Evolutionary conservation across 2,113 vertebrate species (phyloP).

Genomic region (Pollachius pollachius): DNA sequence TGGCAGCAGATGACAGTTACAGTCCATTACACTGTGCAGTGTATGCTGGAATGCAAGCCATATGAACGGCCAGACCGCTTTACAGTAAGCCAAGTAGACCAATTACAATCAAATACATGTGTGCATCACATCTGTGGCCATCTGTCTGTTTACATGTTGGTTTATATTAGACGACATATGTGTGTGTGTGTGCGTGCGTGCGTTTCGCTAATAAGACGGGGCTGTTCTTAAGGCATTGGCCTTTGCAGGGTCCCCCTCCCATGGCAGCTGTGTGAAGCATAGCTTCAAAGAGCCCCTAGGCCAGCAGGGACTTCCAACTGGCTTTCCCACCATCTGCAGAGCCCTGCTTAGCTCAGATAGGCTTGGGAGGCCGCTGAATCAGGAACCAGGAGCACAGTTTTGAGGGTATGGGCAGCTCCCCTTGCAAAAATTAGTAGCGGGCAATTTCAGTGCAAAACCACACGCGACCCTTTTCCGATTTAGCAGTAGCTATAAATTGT

Average conservation of each 20-base stretch:
- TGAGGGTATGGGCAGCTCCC: slow-evolving; percentile 25
- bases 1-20: too few relatives aligned
- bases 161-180: neutral
- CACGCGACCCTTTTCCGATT: too few relatives aligned
- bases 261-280: slow-evolving; percentile 37
- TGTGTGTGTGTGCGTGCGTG: neutral
- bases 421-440: slow-evolving; percentile 22
- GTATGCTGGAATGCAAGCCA: slow-evolving; percentile 16
- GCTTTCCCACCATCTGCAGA: slow-evolving; percentile 69
- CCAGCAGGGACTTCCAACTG: slow-evolving; percentile 58
- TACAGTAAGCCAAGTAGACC: slow-evolving; percentile 1
- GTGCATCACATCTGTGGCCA: too few relatives aligned
- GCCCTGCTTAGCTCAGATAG: neutral
- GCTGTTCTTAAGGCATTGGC: slow-evolving; percentile 27
- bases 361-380: slow-evolving; percentile 22
- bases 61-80: neutral
- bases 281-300: slow-evolving; percentile 59
- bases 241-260: slow-evolving; percentile 28
- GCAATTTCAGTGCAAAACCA: neutral
- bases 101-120: slow-evolving; percentile 8
- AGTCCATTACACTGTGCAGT: too few relatives aligned
- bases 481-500: too few relatives aligned
- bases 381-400: slow-evolving; percentile 14
- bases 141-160: slow-evolving; percentile 4
- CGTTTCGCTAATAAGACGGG: slow-evolving; percentile 10